These are phyloP conservation scores for Lordiphosa collinella DNA, from an alignment of 1,140 invertebrate genomes.

Conservation along the genomic window DNA sequence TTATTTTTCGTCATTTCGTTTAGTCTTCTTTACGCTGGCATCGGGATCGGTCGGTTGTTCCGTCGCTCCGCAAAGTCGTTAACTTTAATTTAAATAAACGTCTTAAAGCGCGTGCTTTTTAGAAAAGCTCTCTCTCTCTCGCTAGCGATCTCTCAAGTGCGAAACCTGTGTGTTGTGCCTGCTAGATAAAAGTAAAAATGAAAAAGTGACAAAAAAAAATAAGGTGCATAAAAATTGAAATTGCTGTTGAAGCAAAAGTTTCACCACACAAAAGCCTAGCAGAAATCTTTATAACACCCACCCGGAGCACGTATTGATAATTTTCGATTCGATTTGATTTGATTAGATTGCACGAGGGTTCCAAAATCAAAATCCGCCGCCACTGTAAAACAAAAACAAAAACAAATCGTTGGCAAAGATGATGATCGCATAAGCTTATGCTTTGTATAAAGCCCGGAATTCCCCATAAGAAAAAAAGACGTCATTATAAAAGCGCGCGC, in stretches of 20 bases:
- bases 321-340: conserved; percentile 45
- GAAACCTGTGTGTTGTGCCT: conserved; percentile 59
- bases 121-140: conserved; percentile 36
- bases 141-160: conserved; percentile 8
- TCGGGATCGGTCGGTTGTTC: conserved; percentile 53
- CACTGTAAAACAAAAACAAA: conserved; percentile 50
- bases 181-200: conserved; percentile 68
- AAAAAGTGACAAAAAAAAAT: conserved; percentile 49
- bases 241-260: conserved; percentile 46
- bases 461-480: conserved; percentile 57
- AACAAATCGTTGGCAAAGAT: conserved; percentile 15
- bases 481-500: conserved; percentile 55
- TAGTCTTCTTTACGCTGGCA: conserved; percentile 58
- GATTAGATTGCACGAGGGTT: conserved; percentile 66
- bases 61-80: conserved; percentile 4
- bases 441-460: conserved; percentile 64
- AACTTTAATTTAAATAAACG: conserved; percentile 5
- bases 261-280: conserved; percentile 50
- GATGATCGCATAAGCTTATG: conserved; percentile 67
- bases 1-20: conserved; percentile 21
- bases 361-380: conserved; percentile 51
- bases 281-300: conserved; percentile 26
- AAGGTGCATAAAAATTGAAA: conserved; percentile 60
- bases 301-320: conserved; percentile 59
- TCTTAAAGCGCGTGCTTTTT: conserved; percentile 29